Base-by-base conservation (phyloP, 1,140 invertebrate genomes). In the Lordiphosa stackelbergi region DNA sequence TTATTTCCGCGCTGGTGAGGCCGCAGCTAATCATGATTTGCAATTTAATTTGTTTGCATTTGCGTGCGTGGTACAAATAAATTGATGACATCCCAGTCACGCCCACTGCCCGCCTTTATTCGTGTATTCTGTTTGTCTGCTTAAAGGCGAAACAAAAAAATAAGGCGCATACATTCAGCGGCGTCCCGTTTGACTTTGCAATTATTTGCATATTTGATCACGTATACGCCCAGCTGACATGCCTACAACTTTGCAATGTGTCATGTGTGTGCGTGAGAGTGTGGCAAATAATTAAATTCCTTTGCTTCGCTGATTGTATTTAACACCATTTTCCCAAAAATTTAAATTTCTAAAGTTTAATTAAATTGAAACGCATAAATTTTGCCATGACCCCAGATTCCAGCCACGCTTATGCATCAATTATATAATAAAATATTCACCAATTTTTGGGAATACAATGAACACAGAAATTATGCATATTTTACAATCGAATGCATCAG, bases 11-110 rank as follows among this genome's bases (percentile, higher is more conserved):
- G 22, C 34, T 31, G 9, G 37, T 19, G 31, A 11, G 36, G 13
- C 37, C 9, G 40, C 55, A 74, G 75, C 75, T 74, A 81, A 81
- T 74, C 77, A 81, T 79, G 75, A 81, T 81, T 71, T 79, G 70
- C 74, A 79, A 79, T 79, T 79, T 79, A 79, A 79, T 79, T 79
- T 79, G 74, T 61, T 79, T 68, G 74, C 54, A 69, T 69, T 79
- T 59, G 70, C 74, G 74, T 79, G 74, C 74, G 74, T 79, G 74
- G 70, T 61, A 53, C 24, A 79, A 79, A 79, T 79, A 79, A 79
- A 79, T 79, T 79, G 68, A 70, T 79, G 74, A 53, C 73, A 73
- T 46, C 37, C 42, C 65, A 53, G 34, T 47, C 56, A 75, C 61
- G 53, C 61, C 55, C 35, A 24, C 19, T 40, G 19, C 22, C 13